Percentiles rank a stretch among this genome's conserved stretches.
phyloP scores from a whole-genome alignment of 2,113 vertebrate species.

The Saguinus imperator region DNA sequence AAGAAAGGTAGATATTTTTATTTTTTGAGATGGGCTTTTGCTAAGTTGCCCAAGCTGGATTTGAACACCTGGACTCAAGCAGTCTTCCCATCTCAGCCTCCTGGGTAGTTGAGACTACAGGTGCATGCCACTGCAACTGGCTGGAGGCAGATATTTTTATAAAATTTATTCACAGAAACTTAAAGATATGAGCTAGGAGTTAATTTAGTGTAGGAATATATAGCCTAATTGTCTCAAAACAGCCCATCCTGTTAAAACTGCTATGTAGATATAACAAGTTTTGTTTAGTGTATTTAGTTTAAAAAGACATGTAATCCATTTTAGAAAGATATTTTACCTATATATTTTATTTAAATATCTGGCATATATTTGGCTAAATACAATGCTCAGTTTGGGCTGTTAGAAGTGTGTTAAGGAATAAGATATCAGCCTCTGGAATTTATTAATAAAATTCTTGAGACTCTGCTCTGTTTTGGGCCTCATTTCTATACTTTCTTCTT shows the following conservation, averaged over 20 bases:
- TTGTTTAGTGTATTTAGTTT: background rate
- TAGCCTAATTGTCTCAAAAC: background rate
- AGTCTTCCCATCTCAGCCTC: background rate
- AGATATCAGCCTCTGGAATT: background rate
- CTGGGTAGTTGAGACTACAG: background rate
- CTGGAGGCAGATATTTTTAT: background rate
- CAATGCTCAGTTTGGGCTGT: background rate
- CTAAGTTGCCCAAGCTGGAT: background rate
- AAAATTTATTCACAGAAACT: conserved; percentile 33
- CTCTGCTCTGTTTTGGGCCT: conserved; percentile 1
- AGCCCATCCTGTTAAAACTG: conserved; percentile 32
- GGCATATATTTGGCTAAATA: background rate
- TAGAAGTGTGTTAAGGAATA: background rate
- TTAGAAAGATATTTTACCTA: background rate
- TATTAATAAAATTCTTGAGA: background rate
- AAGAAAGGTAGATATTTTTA: background rate
- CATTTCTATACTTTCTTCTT: conserved; percentile 3
- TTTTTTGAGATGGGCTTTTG: background rate
- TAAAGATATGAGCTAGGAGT: background rate
- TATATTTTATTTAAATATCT: background rate
- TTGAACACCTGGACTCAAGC: background rate
- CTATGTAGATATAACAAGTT: background rate
- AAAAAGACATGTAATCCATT: conserved; percentile 22
- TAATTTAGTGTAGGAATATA: conserved; percentile 26
- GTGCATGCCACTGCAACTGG: background rate